Evolutionary conservation across 2,888 invertebrate species (phyloP), one percentile per base, ranked within the genome.

Genomic region (Erynnis tages): DNA sequence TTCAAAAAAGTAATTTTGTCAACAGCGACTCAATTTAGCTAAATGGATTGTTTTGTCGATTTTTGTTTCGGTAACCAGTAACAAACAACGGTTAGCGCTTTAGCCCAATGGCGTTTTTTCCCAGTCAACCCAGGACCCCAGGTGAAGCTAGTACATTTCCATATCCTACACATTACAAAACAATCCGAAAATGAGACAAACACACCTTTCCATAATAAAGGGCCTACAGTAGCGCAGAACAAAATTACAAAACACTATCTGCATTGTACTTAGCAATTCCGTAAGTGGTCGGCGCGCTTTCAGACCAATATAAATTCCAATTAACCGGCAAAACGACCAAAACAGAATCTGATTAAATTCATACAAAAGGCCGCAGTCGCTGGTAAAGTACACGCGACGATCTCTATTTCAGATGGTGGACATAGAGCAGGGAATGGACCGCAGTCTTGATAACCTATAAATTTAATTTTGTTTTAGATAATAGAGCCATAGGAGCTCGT

Each of bases 331-430:
- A 74, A 72, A 67, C 71, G 70, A 66, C 61, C 63, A 60, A 61
- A 67, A 67, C 65, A 61, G 72, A 75, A 76, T 81, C 76, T 81
- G 82, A 85, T 84, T 83, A 82, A 84, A 79, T 75, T 73, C 76
- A 76, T 75, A 82, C 82, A 84, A 85, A 80, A 78, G 81, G 58
- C 66, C 59, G 58, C 58, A 62, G 59, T 55, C 60, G 58, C 73
- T 71, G 73, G 76, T 76, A 76, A 78, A 77, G 77, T 78, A 80
- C 61, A 63, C 75, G 68, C 74, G 62, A 62, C 71, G 72, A 71
- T 76, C 73, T 77, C 78, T 77, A 74, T 80, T 77, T 71, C 67
- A 67, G 64, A 57, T 54, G 59, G 38, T 54, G 52, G 35, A 0
- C 61, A 63, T 37, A 61, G 65, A 61, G 25, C 44, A 60, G 29